Evolutionary conservation across 2,888 invertebrate species (phyloP), one percentile per base, ranked within the genome.

Genomic region (Epinotia nisella): DNA sequence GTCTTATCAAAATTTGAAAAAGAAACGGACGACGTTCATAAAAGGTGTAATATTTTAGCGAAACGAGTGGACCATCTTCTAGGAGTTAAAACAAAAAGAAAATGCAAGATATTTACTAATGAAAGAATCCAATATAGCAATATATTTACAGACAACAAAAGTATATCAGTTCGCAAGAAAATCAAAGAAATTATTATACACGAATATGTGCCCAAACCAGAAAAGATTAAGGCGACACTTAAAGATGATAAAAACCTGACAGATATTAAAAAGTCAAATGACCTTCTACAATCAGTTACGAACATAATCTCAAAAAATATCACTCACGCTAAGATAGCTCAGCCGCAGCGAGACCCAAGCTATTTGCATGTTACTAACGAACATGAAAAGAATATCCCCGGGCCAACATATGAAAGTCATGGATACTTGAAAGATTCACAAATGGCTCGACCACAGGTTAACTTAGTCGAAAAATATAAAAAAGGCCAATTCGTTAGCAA

Each of bases 211-310:
- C 78, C 79, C 17, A 51, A 75, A 53, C 67, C 73, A 24, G 70
- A 70, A 13, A 68, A 61, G 21, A 11, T n/a, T 3, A 56, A 49
- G n/a, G n/a, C 53, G 68, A 39, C 0, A 17, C 56, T 41, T n/a
- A 82, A 67, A 15, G 53, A 0, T 79, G 76, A 39, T 17, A 21
- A 56, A 13, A n/a, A 0, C 0, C 1, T n/a, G 3, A 69, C 59
- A 4, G 21, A 64, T n/a, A 59, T 73, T 67, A 82, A 84, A 75
- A 87, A 85, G 29, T 87, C 90, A 0, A 84, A 86, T 76, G 91
- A 91, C 75, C 83, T 92, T 49, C 75, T 92, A 17, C 80, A 87
- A 77, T 86, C 90, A 10, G 79, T 89, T 76, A 70, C 85, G 19
- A 78, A 55, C 13, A 45, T 45, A 39, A 58, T 59, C 9, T 17